Base-by-base conservation (phyloP, 2,888 invertebrate genomes). In the Chrysina gloriosa region DNA sequence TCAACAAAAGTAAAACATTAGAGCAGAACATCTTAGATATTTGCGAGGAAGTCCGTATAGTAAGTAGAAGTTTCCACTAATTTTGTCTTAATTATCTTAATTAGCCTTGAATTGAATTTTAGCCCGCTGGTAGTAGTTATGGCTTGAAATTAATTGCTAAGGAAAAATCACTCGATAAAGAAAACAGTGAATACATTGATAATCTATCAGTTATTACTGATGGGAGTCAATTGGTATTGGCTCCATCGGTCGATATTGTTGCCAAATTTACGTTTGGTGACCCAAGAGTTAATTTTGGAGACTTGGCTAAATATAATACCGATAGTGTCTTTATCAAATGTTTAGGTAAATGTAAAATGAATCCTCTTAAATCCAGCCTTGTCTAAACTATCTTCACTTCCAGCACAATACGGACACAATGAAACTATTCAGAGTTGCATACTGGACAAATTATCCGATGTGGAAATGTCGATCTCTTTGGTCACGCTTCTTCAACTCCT, bases 251-350 rank as follows among this genome's bases (percentile, higher is more conserved):
- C 1, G 69, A 75, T 3, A 76, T 76, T 69, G 74, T 76, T 48
- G 69, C 80, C 11, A 73, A 76, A 21, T 74, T 75, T 34, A 81
- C 81, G 47, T 77, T 80, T 29, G 54, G 56, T 14, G 47, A 63
- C 19, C 52, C 50, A 11, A 25, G 47, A 39, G 36, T 68, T 63
- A 52, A 48, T 34, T 80, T 79, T 65, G 72, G 78, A 3, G 76
- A 78, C 23, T 69, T 82, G 6, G 69, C 70, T 7, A 74, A 77
- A 63, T 69, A 79, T 16, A 77, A 79, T 11, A 71, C 73, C 7
- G 82, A 81, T 72, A 74, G 75, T 0, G 78, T 75, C 48, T 81
- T 81, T 71, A 77, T 82, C n/a, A 78, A 78, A 68, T 75, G 77
- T 66, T 69, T 82, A 63, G 79, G 81, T 81, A 71, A 71, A 9